Base-by-base conservation (phyloP, 1,140 invertebrate species). In the Thaumetopoea pityocampa region DNA sequence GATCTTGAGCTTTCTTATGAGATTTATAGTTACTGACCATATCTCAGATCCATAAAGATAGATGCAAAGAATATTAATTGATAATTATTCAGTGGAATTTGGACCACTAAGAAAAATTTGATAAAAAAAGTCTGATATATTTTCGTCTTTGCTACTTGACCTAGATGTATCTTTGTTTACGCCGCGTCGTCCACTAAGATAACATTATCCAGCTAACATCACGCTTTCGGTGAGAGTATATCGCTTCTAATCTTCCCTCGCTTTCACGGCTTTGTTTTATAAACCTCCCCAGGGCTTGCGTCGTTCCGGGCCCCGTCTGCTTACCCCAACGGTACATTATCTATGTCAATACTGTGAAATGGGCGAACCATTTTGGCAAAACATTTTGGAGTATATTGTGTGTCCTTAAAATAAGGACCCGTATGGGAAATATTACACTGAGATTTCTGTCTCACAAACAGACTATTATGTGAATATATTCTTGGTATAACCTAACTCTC, bases 341-440 rank as follows among this genome's bases (percentile, higher is more conserved):
- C 67, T 72, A 53, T 74, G 66, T 70, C 71, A 74, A 79, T 74
- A 72, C 58, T 54, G 54, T 32, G 54, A 59, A 68, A 67, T 57
- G 61, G 49, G 50, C 38, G 59, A 52, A 56, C 58, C 68, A 64
- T 69, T 79, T 71, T 70, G 63, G 52, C 62, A 67, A 69, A 73
- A 64, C 59, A 76, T 76, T 70, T 62, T 71, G 52, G 51, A 64
- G 57, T 71, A 77, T 71, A 53, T 63, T 64, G 49, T 68, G 71
- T 70, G 67, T 61, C 56, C 52, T 67, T 63, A 60, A 57, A 56
- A 51, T 67, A 67, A 73, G 54, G 54, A 49, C 48, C 51, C 67
- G 32, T 67, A 50, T 59, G 69, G 69, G 74, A 67, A 47, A 54
- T 62, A 78, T 73, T 71, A 65, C 41, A 50, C 29, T 57, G 54